phyloP scores from a whole-genome alignment of 2,888 invertebrate species.

The Lapara coniferarum region DNA sequence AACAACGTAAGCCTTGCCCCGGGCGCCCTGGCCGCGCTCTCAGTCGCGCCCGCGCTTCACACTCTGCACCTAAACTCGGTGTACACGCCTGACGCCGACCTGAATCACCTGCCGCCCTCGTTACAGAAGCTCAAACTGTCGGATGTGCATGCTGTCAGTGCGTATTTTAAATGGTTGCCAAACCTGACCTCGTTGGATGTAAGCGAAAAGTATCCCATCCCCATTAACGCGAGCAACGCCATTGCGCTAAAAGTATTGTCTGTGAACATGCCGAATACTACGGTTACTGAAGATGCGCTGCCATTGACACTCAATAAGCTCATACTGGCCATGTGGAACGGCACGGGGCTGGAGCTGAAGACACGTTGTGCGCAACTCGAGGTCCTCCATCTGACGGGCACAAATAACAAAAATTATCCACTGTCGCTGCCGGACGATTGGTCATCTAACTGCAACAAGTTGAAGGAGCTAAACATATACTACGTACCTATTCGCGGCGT shows the following conservation, averaged over 20 bases:
- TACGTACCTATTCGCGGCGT: constrained; percentile 26
- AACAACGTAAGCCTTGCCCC: constrained; percentile 26
- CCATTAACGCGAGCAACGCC: neutral
- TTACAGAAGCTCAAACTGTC: constrained; percentile 32
- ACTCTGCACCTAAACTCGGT: constrained; percentile 24
- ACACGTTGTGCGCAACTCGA: constrained; percentile 27
- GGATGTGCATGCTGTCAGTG: neutral
- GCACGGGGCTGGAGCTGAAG: neutral
- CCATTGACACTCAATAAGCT: neutral
- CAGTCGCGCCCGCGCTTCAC: constrained; percentile 28
- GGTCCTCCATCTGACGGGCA: constrained; percentile 10
- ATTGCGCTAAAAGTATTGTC: neutral
- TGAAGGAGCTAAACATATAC: constrained; percentile 22
- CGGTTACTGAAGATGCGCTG: constrained; percentile 26
- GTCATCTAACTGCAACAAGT: constrained; percentile 33
- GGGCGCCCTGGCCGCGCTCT: constrained; percentile 25
- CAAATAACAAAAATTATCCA: neutral
- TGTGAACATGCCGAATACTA: neutral
- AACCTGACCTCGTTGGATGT: neutral
- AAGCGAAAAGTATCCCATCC: neutral
- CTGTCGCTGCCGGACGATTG: constrained; percentile 32
- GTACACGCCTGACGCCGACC: constrained; percentile 27
- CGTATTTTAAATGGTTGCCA: neutral
- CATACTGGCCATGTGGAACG: neutral
- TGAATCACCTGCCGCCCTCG: constrained; percentile 31